These are phyloP conservation scores for Masticophis lateralis DNA, from an alignment of 2,797 vertebrate genomes.

Conservation along the genomic window DNA sequence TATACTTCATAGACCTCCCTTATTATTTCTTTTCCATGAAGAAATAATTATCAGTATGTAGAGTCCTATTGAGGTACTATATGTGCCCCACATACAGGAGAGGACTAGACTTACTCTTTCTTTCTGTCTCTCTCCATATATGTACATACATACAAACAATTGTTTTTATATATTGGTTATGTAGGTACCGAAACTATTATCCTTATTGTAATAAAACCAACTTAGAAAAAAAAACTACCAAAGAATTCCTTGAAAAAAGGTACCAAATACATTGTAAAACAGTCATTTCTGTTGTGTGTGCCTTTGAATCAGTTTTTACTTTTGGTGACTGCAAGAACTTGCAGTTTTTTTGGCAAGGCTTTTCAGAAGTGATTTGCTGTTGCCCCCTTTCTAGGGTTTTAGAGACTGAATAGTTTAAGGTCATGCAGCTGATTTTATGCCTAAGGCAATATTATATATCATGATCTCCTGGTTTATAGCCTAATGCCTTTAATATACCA, in stretches of 20 bases:
- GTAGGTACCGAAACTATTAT: background rate
- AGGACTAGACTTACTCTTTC: background rate
- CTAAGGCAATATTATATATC: background rate
- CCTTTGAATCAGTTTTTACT: background rate
- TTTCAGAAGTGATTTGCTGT: background rate
- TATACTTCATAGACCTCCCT: background rate
- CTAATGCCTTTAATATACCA: background rate
- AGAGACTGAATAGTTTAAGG: background rate
- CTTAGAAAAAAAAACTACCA: background rate
- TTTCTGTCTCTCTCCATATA: background rate
- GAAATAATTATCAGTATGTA: background rate
- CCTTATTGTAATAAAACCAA: background rate
- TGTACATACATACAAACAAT: background rate
- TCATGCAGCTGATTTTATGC: background rate
- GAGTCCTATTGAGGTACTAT: background rate
- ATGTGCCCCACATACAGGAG: background rate
- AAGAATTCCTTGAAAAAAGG: background rate
- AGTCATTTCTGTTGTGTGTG: background rate
- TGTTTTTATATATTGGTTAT: background rate
- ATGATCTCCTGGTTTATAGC: background rate
- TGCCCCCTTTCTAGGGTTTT: background rate
- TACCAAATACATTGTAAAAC: background rate
- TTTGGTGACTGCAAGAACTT: background rate
- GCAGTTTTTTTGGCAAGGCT: background rate
- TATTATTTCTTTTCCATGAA: background rate